Evolutionary conservation across 1,140 invertebrate species (phyloP).

Genomic region (Tetramorium alpestre): DNA sequence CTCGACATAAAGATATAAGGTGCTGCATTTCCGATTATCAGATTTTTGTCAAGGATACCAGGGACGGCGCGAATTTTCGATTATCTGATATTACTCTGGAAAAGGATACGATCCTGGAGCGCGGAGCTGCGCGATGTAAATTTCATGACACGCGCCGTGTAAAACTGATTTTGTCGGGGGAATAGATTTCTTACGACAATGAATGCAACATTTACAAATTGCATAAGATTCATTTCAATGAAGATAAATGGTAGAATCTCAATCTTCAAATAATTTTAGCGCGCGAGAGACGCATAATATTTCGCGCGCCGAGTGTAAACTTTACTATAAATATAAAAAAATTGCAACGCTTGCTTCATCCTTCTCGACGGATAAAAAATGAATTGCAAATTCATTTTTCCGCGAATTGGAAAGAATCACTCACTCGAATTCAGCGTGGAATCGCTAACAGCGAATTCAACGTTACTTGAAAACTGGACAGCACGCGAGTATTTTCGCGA

Average conservation of each 20-base stretch:
- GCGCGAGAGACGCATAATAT: too few species aligned
- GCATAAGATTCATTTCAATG: not conserved
- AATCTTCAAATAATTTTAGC: not conserved
- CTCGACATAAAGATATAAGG: slow-evolving; percentile 18
- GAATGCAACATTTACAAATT: not conserved
- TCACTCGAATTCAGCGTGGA: not conserved
- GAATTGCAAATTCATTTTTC: not conserved
- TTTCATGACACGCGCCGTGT: not conserved
- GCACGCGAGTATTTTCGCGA: slow-evolving; percentile 9
- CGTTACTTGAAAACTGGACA: not conserved
- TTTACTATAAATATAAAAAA: not conserved
- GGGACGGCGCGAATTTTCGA: slow-evolving; percentile 5
- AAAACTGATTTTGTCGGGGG: not conserved
- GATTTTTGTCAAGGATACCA: slow-evolving; percentile 33
- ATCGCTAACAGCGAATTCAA: not conserved
- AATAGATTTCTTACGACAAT: not conserved
- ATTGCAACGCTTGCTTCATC: not conserved
- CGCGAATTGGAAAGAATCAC: not conserved
- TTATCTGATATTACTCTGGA: not conserved
- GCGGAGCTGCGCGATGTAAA: not conserved
- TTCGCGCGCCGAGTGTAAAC: not conserved
- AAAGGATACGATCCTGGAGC: not conserved
- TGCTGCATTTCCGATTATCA: slow-evolving; percentile 21
- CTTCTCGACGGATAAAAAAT: not conserved
- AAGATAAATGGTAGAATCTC: not conserved